phyloP scores from a whole-genome alignment of 2,113 vertebrate species.

The Hymenochirus boettgeri region DNA sequence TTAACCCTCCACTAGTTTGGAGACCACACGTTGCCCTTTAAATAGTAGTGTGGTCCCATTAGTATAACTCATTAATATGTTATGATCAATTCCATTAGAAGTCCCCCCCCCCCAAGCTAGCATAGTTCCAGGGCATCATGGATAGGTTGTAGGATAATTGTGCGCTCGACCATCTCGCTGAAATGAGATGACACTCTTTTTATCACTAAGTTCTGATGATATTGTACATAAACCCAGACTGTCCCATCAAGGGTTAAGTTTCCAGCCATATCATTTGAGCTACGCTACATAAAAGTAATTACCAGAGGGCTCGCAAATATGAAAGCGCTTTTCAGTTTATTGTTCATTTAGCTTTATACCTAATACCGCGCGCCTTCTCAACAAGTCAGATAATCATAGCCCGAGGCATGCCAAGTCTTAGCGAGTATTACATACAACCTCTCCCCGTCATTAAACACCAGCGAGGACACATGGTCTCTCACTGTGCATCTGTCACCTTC shows the following conservation, averaged over 20 bases:
- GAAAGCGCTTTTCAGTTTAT: background rate
- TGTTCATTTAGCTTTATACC: background rate
- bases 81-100: too few relatives aligned
- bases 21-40: too few relatives aligned
- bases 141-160: too few relatives aligned
- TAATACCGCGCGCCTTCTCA: slow-evolving; percentile 12
- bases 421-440: slow-evolving; percentile 12
- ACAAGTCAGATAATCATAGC: slow-evolving; percentile 12
- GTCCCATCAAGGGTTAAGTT: background rate
- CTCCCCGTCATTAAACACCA: slow-evolving; percentile 9
- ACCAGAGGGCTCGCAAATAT: slow-evolving; percentile 4
- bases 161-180: too few relatives aligned
- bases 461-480: background rate
- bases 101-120: too few relatives aligned
- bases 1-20: too few relatives aligned
- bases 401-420: slow-evolving; percentile 34
- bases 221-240: too few relatives aligned
- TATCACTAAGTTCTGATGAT: too few relatives aligned
- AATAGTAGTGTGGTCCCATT: too few relatives aligned
- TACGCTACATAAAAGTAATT: slow-evolving; percentile 19
- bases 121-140: too few relatives aligned
- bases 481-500: background rate
- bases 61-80: too few relatives aligned
- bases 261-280: slow-evolving; percentile 16
- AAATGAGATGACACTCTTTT: too few relatives aligned